Evolutionary conservation across 2,113 vertebrate genomes (phyloP), one percentile per base, ranked within the genome.

Genomic region (Lota lota): DNA sequence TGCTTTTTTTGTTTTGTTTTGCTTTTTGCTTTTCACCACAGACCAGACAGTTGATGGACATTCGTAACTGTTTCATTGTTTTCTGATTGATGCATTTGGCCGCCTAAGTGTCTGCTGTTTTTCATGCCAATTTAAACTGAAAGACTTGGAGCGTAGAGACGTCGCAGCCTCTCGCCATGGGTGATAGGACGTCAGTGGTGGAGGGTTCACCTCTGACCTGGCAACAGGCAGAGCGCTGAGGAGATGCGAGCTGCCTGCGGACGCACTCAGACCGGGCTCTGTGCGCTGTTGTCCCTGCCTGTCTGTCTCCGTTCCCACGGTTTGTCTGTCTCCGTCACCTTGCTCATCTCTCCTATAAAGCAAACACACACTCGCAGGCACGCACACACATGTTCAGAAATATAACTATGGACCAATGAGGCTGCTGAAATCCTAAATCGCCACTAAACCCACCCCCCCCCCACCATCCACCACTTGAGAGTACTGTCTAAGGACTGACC

Each of bases 151-250:
- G 60, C 8, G 64, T 62, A 67, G 18, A 66, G 68, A 67, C 1
- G 16, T 22, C 53, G 61, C 60, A 1, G 12, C 15, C 66, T 61
- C n/a, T 56, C 51, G 59, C 14, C 4, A 0, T 1, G 61, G 66
- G 67, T 63, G 68, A 77, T 24, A 57, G 24, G 66, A 79, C 19
- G 16, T 60, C 57, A 22, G 5, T 50, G n/a, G 61, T 7, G 66
- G 79, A 80, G 57, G 19, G 28, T n/a, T 70, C 36, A 81, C 75
- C 79, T 83, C 68, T 82, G 77, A 85, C 84, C 74, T 21, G n/a
- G 22, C 8, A 70, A 75, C 53, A 14, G 51, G 47, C 54, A 73
- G 68, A 65, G 68, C 59, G 65, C 51, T 62, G 28, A 33, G 28
- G 28, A 33, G 28, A 33, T 33, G 68, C 56, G 59, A 79, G 73